Evolutionary conservation across 2,888 invertebrate species (phyloP).

Genomic region (Eristalis pertinax): DNA sequence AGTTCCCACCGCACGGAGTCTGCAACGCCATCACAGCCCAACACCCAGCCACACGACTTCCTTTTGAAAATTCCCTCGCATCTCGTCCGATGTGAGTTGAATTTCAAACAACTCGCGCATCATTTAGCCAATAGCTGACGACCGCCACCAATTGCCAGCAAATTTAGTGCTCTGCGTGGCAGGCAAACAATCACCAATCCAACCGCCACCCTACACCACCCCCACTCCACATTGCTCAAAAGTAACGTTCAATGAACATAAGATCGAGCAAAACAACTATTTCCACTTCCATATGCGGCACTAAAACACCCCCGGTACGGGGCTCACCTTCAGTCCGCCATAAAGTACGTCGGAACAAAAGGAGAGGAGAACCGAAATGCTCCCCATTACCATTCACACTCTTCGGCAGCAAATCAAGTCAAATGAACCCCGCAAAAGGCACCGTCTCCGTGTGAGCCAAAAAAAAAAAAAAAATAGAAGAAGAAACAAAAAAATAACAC

Average conservation of each 20-base stretch:
- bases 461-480: constrained; percentile 14
- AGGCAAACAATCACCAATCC: not conserved
- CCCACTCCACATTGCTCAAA: constrained; percentile 6
- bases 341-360: constrained; percentile 68
- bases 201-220: not conserved
- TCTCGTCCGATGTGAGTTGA: not conserved
- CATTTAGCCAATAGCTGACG: constrained; percentile 26
- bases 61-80: not conserved
- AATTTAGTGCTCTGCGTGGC: constrained; percentile 21
- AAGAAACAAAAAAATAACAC: not conserved
- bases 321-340: constrained; percentile 58
- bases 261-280: constrained; percentile 50
- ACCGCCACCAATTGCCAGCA: constrained; percentile 29
- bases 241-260: constrained; percentile 35
- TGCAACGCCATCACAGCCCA: not conserved
- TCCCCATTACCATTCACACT: constrained; percentile 69
- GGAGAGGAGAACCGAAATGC: constrained; percentile 66
- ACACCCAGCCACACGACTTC: not conserved
- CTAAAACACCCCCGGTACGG: constrained; percentile 41
- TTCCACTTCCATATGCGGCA: constrained; percentile 57
- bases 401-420: constrained; percentile 70
- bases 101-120: constrained; percentile 13
- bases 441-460: not conserved
- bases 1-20: not conserved
- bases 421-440: constrained; percentile 63